Conservation (phyloP, 2,888 invertebrate species). For the Actias luna region DNA sequence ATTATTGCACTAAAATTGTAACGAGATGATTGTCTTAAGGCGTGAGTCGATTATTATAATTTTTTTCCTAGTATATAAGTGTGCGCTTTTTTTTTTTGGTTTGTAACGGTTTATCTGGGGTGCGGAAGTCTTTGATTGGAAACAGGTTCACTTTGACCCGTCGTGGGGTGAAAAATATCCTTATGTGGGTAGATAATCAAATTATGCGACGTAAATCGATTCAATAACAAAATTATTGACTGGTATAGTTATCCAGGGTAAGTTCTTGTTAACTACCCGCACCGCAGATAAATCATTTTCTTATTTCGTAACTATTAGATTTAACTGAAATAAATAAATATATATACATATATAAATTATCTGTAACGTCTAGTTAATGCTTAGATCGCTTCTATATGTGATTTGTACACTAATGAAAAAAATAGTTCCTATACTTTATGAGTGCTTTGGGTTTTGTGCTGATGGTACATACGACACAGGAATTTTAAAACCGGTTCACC, state of each 20-base stretch:
- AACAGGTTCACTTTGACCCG: background rate
- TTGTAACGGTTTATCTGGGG: constrained; percentile 18
- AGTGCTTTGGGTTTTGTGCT: background rate
- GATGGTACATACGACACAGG: background rate
- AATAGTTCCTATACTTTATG: constrained; percentile 31
- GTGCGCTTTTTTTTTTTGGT: constrained; percentile 55
- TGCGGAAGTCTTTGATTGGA: background rate
- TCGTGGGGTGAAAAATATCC: background rate
- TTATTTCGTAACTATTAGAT: constrained; percentile 31
- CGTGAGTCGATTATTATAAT: constrained; percentile 51
- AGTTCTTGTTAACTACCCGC: constrained; percentile 8
- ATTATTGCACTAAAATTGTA: constrained; percentile 26
- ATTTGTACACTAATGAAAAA: constrained; percentile 27
- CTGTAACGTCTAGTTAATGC: constrained; percentile 26
- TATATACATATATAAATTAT: constrained; percentile 20
- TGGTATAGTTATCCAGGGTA: too few species aligned
- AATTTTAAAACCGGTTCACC: too few species aligned
- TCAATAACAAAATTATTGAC: too few species aligned
- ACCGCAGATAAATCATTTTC: constrained; percentile 20
- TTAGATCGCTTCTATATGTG: constrained; percentile 30
- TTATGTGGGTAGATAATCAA: background rate
- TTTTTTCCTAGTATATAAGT: constrained; percentile 66
- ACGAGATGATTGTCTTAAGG: constrained; percentile 38
- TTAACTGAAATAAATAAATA: constrained; percentile 7
- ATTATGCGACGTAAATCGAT: background rate